A percentile compares a stretch with the other conserved stretches of the same genome.
Conservation (phyloP, 2,888 invertebrate species). For the Cheilosia soror region DNA sequence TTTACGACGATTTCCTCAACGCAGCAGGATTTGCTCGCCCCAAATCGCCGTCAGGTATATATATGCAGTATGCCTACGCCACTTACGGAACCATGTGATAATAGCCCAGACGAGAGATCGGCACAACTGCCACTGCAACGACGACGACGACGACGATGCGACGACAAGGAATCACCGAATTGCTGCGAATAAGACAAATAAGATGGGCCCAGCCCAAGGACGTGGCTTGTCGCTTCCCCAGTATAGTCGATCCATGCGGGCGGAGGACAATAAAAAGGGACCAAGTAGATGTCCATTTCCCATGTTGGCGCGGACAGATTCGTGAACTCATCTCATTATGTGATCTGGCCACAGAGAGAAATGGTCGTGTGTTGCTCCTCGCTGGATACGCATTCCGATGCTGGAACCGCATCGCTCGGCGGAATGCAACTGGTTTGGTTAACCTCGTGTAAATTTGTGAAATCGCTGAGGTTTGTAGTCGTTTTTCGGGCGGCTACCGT, state of each 20-base stretch:
- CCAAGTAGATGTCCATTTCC: slow-evolving; percentile 61
- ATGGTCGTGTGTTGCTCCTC: slow-evolving; percentile 54
- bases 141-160: slow-evolving; percentile 12
- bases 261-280: slow-evolving; percentile 42
- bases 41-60: slow-evolving; percentile 1
- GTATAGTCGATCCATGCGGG: slow-evolving; percentile 36
- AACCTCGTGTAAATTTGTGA: slow-evolving; percentile 75
- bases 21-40: not conserved
- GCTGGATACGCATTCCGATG: slow-evolving; percentile 67
- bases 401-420: slow-evolving; percentile 56
- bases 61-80: not conserved
- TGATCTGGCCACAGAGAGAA: slow-evolving; percentile 20
- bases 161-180: slow-evolving; percentile 71
- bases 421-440: slow-evolving; percentile 74
- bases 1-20: slow-evolving; percentile 69
- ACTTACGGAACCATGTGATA: slow-evolving; percentile 67
- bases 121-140: slow-evolving; percentile 19
- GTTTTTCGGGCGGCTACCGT: slow-evolving; percentile 66
- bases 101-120: slow-evolving; percentile 59
- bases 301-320: slow-evolving; percentile 69
- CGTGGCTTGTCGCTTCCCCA: slow-evolving; percentile 12
- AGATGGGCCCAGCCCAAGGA: slow-evolving; percentile 52
- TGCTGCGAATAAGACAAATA: slow-evolving; percentile 72
- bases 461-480: slow-evolving; percentile 70
- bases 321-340: slow-evolving; percentile 74